Evolutionary conservation across 1,140 invertebrate genomes (phyloP).

Genomic region (Pogonus chalceus): DNA sequence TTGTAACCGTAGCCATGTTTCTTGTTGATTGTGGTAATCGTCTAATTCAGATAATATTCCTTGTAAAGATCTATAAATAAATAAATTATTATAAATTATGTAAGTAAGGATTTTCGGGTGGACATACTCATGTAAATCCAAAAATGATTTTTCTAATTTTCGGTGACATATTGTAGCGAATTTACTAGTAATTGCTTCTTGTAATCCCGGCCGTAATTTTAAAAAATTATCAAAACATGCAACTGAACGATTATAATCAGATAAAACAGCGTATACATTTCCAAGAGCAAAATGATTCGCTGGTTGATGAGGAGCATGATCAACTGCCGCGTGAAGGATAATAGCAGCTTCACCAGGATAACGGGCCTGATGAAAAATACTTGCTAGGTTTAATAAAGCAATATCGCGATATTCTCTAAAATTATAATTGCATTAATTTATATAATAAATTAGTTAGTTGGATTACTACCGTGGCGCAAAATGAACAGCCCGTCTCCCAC

Average conservation of each 20-base stretch:
- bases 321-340: slow-evolving; percentile 67
- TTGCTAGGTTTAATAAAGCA: slow-evolving; percentile 69
- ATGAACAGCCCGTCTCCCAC: slow-evolving; percentile 65
- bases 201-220: slow-evolving; percentile 42
- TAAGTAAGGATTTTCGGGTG: slow-evolving; percentile 9
- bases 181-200: slow-evolving; percentile 46
- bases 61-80: slow-evolving; percentile 46
- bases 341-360: slow-evolving; percentile 68
- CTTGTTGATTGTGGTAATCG: slow-evolving; percentile 55
- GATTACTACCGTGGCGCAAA: slow-evolving; percentile 64
- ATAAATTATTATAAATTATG: slow-evolving; percentile 9
- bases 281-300: slow-evolving; percentile 70
- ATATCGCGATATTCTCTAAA: slow-evolving; percentile 64
- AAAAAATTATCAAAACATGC: slow-evolving; percentile 61
- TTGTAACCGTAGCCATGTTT: slow-evolving; percentile 50
- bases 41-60: slow-evolving; percentile 52
- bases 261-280: slow-evolving; percentile 60
- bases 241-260: slow-evolving; percentile 52
- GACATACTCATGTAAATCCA: slow-evolving; percentile 54
- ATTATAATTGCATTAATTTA: slow-evolving; percentile 17
- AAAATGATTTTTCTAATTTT: slow-evolving; percentile 54
- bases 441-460: slow-evolving; percentile 6
- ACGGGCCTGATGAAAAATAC: slow-evolving; percentile 64
- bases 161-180: slow-evolving; percentile 59
- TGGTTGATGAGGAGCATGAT: slow-evolving; percentile 60